These are phyloP conservation scores for Aculops lycopersici DNA, from an alignment of 1,140 invertebrate genomes.

Conservation along the genomic window DNA sequence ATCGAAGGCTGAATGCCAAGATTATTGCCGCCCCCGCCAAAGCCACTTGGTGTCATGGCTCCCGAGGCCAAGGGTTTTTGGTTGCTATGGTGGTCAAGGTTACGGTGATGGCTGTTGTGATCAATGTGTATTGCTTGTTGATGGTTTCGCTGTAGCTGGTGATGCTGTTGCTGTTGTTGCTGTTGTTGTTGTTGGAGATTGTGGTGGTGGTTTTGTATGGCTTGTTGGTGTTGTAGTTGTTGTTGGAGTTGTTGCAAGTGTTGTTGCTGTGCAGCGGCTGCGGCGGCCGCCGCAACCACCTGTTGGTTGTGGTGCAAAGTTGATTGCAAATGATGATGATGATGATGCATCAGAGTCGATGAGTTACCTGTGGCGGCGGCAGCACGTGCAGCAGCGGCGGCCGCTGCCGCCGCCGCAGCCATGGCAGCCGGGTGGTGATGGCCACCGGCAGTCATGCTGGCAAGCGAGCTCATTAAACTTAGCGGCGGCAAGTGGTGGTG, in stretches of 20 bases:
- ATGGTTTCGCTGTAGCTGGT: not conserved
- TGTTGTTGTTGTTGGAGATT: not conserved
- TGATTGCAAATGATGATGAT: not conserved
- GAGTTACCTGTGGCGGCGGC: not conserved
- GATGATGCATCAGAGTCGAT: slow-evolving; percentile 1
- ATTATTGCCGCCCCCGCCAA: not conserved
- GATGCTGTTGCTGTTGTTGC: not conserved
- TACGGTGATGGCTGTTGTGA: not conserved
- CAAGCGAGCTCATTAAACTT: too few species aligned
- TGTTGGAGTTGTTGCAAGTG: not conserved
- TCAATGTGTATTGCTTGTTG: slow-evolving; percentile 1
- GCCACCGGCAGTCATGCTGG: slow-evolving; percentile 1
- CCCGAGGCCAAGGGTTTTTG: not conserved
- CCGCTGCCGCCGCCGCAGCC: not conserved
- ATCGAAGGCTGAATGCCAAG: not conserved
- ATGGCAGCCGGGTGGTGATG: too few species aligned
- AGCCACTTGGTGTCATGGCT: not conserved
- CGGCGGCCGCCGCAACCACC: not conserved
- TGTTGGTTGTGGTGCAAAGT: not conserved
- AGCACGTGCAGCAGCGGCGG: slow-evolving; percentile 1
- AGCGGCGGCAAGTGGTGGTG: too few species aligned
- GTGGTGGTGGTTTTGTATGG: not conserved
- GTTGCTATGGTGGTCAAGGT: not conserved
- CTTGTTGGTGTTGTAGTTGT: slow-evolving; percentile 2
- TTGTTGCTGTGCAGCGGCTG: not conserved